Percentiles rank a stretch among this genome's conserved stretches.
Evolutionary conservation across 2,113 vertebrate species (phyloP).

Genomic region (Leptodactylus fuscus): DNA sequence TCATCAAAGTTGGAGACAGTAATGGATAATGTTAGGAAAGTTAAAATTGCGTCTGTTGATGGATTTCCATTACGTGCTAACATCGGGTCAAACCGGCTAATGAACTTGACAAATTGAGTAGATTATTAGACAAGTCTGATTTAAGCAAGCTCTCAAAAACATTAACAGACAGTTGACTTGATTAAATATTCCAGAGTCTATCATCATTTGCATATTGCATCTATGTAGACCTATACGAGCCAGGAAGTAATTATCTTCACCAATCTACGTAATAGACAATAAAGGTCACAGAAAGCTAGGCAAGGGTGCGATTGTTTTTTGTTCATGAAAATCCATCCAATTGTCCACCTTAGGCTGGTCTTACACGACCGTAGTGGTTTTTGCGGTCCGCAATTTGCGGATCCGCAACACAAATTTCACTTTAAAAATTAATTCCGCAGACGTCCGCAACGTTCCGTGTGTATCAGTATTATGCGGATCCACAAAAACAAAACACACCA

Average conservation of each 20-base stretch:
- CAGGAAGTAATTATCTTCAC: slow-evolving; percentile 1
- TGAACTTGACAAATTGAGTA: slow-evolving; percentile 37
- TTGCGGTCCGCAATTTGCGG: too few relatives aligned
- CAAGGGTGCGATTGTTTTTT: neutral
- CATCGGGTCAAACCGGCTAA: slow-evolving; percentile 44
- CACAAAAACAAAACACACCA: too few relatives aligned
- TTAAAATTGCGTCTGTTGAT: slow-evolving; percentile 23
- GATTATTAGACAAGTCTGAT: slow-evolving; percentile 28
- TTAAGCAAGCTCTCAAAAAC: slow-evolving; percentile 1
- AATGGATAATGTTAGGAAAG: slow-evolving; percentile 19
- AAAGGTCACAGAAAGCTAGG: neutral
- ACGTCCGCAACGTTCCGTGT: too few relatives aligned
- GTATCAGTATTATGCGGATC: too few relatives aligned
- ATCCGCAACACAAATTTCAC: too few relatives aligned
- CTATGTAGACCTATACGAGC: neutral
- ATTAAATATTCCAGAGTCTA: slow-evolving; percentile 19
- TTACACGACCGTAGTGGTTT: too few relatives aligned
- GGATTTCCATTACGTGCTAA: slow-evolving; percentile 6
- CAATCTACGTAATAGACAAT: neutral
- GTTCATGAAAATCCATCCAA: neutral
- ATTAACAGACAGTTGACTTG: slow-evolving; percentile 25
- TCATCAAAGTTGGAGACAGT: slow-evolving; percentile 25
- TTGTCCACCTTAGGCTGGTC: neutral
- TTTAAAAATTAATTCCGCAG: too few relatives aligned
- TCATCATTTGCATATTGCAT: slow-evolving; percentile 1